Evolutionary conservation across 2,113 vertebrate genomes (phyloP), one percentile per base, ranked within the genome.

Genomic region (Pachypanchax playfairii): DNA sequence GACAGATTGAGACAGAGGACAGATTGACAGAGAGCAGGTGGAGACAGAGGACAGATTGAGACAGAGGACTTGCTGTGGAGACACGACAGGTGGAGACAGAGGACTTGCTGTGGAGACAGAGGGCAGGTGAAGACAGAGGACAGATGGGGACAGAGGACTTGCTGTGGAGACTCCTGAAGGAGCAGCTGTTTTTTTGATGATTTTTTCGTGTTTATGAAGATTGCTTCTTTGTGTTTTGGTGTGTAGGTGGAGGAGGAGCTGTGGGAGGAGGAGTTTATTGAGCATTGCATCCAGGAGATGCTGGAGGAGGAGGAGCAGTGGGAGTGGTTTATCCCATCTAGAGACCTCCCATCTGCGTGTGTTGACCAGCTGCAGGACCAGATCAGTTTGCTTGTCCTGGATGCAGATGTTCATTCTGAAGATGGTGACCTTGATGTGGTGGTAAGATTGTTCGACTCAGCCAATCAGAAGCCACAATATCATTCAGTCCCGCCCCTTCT

Each of bases 241-340:
- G 18, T 50, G 0, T 64, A 97, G 95, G 95, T 97, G 44, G 95
- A 96, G 86, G 95, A 97, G 88, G 93, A 97, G 83, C 89, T 97
- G 82, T 94, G 93, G 94, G 95, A 97, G 90, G 95, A 96, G 86
- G 95, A 97, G 82, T 97, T 97, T 73, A 96, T 97, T 6, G 95
- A 97, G 85, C 92, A 90, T 48, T 97, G 95, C 72, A 94, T 97
- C 86, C 94, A 96, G 85, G 94, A 97, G 92, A 95, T 97, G 93
- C 82, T 96, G 90, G 95, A 96, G 78, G 95, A 96, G 20, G 95
- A 96, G 71, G 95, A 97, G 84, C 91, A 95, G 72, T 91, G 94
- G 0, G 95, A 96, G 35, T 96, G 95, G 94, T 97, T 96, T 85
- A 94, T 96, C 88, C 95, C 95, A 31, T 94, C 95, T 70, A 92